Base-by-base conservation (phyloP, 2,888 invertebrate species). In the Dasysyrphus tricinctus region DNA sequence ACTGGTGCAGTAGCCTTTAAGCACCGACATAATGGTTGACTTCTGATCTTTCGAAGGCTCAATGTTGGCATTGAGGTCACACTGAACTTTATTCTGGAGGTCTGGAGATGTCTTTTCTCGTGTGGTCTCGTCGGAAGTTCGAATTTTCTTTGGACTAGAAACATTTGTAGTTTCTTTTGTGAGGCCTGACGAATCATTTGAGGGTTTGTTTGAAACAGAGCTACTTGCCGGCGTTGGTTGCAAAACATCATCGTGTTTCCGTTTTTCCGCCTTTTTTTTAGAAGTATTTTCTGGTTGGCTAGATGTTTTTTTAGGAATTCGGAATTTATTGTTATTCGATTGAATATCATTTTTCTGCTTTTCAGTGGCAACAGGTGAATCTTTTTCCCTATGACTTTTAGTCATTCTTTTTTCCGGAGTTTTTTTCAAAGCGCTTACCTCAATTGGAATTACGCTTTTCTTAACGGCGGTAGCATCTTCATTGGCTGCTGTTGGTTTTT, bases 1-100 rank as follows among this genome's bases (percentile, higher is more conserved):
- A 11, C 34, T 74, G 2, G 32, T 63, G 14, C 56, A 85, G 9
- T 70, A 74, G 1, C 2, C 74, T 24, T 73, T 84, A 0, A 80
- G 1, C 24, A 32, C 59, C 1, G 84, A 76, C 12, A 76, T 14
- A 1, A 84, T 19, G 12, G 32, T 65, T 19, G 16, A 12, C 3
- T 56, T 47, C 32, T n/a, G n/a, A 3, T 39, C 47, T 65, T 51
- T 65, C 0, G 49, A 5, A 1, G 19, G 16, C 19, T 49, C 5
- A 9, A 59, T n/a, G 14, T 77, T 73, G 0, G 56, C 29, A 11
- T 78, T 75, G 0, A 24, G n/a, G 14, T 81, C 76, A 24, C 16
- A 76, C 19, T 65, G 1, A 7, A 34, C 16, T 6, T 6, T 16
- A 9, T 39, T n/a, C 19, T 39, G 11, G 0, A 12, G 2, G 2